These are phyloP conservation scores for Gastracanthus pulcherrimus DNA, from an alignment of 2,888 invertebrate genomes.

Conservation along the genomic window DNA sequence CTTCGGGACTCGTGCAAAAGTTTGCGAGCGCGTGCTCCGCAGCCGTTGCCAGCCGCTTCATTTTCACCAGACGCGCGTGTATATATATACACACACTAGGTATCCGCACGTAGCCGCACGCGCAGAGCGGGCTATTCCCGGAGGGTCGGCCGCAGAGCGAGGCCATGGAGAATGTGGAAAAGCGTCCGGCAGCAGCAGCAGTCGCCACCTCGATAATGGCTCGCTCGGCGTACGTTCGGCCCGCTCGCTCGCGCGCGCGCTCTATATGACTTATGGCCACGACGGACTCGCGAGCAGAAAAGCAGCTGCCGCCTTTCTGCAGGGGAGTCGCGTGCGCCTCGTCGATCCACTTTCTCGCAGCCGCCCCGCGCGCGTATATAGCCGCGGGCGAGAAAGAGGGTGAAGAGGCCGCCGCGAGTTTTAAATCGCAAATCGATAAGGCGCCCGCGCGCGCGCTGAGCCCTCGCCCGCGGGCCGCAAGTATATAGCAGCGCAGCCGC, in stretches of 20 bases:
- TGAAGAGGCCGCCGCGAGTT: neutral
- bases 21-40: constrained; percentile 5
- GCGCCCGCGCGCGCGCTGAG: neutral
- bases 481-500: neutral
- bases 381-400: no score
- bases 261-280: neutral
- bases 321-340: neutral
- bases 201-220: constrained; percentile 1
- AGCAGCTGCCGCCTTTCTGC: neutral
- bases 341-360: neutral
- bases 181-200: neutral
- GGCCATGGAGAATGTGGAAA: neutral
- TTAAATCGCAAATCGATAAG: constrained; percentile 35
- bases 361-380: no score
- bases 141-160: neutral
- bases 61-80: neutral
- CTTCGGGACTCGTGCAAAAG: constrained; percentile 20
- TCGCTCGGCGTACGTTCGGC: neutral
- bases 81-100: neutral
- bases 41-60: no score
- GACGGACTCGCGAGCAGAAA: no score
- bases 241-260: neutral
- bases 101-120: neutral
- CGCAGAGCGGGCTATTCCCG: neutral
- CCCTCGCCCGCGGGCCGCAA: no score